These are phyloP conservation scores for Leptonema lineaticorne DNA, from an alignment of 1,140 invertebrate species.

Conservation along the genomic window DNA sequence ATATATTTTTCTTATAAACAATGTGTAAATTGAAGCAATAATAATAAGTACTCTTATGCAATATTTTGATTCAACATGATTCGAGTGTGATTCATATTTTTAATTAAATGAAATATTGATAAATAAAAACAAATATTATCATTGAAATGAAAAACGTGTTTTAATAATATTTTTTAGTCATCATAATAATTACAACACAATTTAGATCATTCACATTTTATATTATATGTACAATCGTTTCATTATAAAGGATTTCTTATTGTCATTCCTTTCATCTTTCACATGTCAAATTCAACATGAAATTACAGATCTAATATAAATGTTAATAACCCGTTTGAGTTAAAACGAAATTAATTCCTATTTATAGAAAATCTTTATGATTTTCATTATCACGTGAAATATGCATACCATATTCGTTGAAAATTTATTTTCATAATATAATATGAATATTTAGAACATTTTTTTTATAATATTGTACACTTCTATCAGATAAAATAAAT, in stretches of 20 bases:
- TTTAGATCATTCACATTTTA: neutral
- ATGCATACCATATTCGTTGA: neutral
- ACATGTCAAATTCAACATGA: neutral
- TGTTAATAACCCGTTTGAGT: neutral
- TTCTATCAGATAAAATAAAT: neutral
- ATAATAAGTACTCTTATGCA: neutral
- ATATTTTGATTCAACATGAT: no score
- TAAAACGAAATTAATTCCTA: no score
- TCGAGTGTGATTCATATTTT: no score
- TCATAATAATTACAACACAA: slow-evolving; percentile 10
- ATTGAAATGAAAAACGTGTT: neutral
- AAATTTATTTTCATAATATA: neutral
- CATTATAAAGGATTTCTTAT: slow-evolving; percentile 39
- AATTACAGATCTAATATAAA: neutral
- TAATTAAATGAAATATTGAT: no score
- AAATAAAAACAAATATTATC: neutral
- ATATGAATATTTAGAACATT: no score
- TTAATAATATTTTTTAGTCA: slow-evolving; percentile 9
- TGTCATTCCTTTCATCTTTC: slow-evolving; percentile 33
- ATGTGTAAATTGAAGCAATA: neutral
- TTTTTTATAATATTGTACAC: neutral
- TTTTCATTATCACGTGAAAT: no score
- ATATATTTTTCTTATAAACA: neutral
- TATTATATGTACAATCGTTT: slow-evolving; percentile 35
- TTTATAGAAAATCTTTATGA: no score